Evolutionary conservation across 2,888 invertebrate genomes (phyloP), one percentile per base, ranked within the genome.

Genomic region (Chorisops tibialis): DNA sequence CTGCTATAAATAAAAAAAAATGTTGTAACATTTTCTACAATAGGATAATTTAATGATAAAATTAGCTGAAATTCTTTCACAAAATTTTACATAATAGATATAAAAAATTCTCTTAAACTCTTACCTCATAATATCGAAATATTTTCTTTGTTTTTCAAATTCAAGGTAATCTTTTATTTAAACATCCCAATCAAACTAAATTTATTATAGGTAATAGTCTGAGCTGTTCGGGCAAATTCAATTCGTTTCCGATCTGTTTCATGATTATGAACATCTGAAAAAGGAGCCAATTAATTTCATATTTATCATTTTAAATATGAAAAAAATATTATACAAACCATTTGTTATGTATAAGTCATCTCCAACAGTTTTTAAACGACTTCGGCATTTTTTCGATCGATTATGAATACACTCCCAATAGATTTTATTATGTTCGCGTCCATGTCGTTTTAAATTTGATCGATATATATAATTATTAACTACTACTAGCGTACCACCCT

Each of bases 371-470:
- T 78, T 78, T 21, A 78, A 66, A 2, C 78, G 75, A 64, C 78
- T 77, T 1, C 77, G 74, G 59, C 78, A 78, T 66, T 77, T 78
- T 58, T 71, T 73, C 2, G 76, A 75, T n/a, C 78, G 74, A 67
- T 78, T 78, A 45, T 78, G 76, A 21, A 78, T 75, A 59, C 78
- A 78, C 67, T 78, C 78, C 78, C 78, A 78, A 49, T 78, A 78
- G n/a, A 77, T 71, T 61, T 75, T 77, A 54, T 78, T 74, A 48
- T 69, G 69, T 59, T 70, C 67, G 5, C 73, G 72, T 19, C 78
- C 78, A 61, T 74, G 76, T 30, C 76, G 70, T 63, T 75, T 75
- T 22, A 77, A 71, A 71, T 78, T 78, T 24, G 78, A 78, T 41
- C 78, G 74, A 66, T 78, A 78, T 16, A 78, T 70, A 62, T 74